Conservation (phyloP, 2,888 invertebrate species). For the Diarsia mendica region DNA sequence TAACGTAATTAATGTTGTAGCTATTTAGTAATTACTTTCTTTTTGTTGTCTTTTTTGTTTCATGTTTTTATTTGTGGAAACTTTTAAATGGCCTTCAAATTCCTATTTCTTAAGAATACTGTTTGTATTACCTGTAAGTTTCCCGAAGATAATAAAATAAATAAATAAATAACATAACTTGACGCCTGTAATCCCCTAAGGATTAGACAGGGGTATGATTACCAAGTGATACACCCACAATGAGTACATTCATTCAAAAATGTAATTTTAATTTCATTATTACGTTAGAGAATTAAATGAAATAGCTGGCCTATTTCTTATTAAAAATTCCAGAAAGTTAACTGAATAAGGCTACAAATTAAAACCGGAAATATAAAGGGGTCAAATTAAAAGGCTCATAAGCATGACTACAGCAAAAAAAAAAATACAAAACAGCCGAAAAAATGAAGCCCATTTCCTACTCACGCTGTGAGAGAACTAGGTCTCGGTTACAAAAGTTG, state of each 20-base stretch:
- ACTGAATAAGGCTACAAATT: neutral
- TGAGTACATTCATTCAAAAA: neutral
- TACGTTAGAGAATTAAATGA: neutral
- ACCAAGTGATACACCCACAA: too few relatives aligned
- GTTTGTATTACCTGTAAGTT: too few relatives aligned
- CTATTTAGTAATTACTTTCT: too few relatives aligned
- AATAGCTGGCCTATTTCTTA: neutral
- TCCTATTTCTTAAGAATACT: too few relatives aligned
- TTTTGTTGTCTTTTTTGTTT: too few relatives aligned
- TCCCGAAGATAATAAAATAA: too few relatives aligned
- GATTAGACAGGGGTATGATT: too few relatives aligned
- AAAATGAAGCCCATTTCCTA: slow-evolving; percentile 2
- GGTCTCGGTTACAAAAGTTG: slow-evolving; percentile 61
- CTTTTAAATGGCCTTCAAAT: too few relatives aligned
- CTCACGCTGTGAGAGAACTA: slow-evolving; percentile 46
- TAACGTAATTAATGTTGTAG: too few relatives aligned
- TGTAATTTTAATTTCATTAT: neutral
- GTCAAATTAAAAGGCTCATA: neutral
- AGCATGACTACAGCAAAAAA: neutral
- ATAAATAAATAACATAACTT: too few relatives aligned
- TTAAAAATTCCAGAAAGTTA: neutral
- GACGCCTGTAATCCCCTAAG: too few relatives aligned
- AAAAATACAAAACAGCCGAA: neutral
- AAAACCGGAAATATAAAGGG: neutral
- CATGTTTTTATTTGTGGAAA: too few relatives aligned